phyloP scores from a whole-genome alignment of 2,113 vertebrate genomes.

The Phylloscopus trochilus region DNA sequence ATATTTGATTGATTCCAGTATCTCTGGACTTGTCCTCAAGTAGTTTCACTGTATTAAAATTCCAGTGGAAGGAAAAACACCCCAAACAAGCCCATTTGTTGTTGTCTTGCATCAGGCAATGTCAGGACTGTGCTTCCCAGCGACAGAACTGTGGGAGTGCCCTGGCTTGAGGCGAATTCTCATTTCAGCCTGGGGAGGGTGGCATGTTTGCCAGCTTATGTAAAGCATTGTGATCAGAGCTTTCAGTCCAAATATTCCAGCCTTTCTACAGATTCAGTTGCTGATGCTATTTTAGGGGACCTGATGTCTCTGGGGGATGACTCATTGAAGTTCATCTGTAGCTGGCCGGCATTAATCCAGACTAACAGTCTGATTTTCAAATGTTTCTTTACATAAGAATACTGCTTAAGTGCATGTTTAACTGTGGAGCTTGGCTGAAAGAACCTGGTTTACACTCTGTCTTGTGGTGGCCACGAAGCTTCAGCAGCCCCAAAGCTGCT shows the following conservation, averaged over 20 bases:
- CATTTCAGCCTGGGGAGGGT: neutral
- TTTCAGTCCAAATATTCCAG: neutral
- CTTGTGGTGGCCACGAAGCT: accelerated
- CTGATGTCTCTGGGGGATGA: slow-evolving; percentile 48
- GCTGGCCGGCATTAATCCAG: slow-evolving; percentile 28
- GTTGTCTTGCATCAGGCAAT: neutral
- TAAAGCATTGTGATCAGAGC: slow-evolving; percentile 12
- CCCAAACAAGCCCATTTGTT: neutral
- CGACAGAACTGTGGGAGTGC: neutral
- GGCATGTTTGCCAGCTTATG: neutral
- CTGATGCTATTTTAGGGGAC: slow-evolving; percentile 61
- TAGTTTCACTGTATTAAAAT: neutral
- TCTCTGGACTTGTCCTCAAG: neutral
- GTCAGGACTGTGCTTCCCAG: neutral
- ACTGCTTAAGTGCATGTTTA: neutral
- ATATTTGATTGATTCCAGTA: neutral
- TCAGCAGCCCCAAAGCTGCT: neutral
- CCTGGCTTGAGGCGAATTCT: neutral
- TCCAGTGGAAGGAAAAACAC: neutral
- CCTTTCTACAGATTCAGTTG: slow-evolving; percentile 30
- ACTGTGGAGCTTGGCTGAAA: neutral
- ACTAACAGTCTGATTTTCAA: slow-evolving; percentile 1
- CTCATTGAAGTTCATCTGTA: slow-evolving; percentile 52
- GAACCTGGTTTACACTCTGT: neutral
- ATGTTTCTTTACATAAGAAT: neutral